A percentile compares a stretch with the other conserved stretches of the same genome.
phyloP scores from a whole-genome alignment of 2,797 vertebrate species.

The Alca torda region DNA sequence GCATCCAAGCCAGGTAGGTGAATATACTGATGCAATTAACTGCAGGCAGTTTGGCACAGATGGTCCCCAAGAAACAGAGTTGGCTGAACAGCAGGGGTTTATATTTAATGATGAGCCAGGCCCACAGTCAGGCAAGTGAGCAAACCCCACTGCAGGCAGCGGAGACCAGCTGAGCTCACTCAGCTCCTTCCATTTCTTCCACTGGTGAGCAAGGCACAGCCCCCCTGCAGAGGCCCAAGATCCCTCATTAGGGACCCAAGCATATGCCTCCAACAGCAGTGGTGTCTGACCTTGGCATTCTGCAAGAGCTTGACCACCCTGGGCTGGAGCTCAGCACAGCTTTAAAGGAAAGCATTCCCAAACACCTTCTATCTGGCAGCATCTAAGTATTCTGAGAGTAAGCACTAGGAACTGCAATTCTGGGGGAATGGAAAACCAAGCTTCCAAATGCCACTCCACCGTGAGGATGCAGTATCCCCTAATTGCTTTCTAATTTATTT shows the following conservation, averaged over 20 bases:
- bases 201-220: background rate
- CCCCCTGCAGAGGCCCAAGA: background rate
- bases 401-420: background rate
- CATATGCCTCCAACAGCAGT: background rate
- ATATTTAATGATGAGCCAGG: conserved; percentile 39
- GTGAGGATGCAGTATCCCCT: background rate
- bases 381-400: background rate
- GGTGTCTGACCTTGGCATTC: background rate
- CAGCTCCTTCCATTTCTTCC: background rate
- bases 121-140: background rate
- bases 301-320: background rate
- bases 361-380: background rate
- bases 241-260: background rate
- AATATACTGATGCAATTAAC: conserved; percentile 9
- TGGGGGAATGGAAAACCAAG: background rate
- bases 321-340: background rate
- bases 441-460: background rate
- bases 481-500: background rate
- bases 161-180: background rate
- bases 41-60: conserved; percentile 48
- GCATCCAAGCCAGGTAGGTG: conserved; percentile 8
- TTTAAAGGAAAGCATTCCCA: background rate
- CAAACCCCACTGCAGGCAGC: background rate
- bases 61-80: conserved; percentile 17
- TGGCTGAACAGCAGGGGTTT: conserved; percentile 35